Evolutionary conservation across 1,140 invertebrate genomes (phyloP), one percentile per base, ranked within the genome.

Genomic region (Drosophila arizonae): DNA sequence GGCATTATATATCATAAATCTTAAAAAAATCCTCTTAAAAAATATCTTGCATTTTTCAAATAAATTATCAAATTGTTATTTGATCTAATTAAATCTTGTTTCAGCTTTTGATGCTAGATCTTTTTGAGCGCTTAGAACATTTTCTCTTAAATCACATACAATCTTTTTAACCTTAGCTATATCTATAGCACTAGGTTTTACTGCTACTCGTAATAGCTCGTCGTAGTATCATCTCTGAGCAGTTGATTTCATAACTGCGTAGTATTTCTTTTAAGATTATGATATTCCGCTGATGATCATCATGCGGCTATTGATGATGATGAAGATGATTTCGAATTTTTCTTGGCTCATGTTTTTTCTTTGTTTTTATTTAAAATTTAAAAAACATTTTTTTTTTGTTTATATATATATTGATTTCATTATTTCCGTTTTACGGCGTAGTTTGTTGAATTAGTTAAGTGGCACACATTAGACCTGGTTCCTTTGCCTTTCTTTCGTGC

Each of bases 391-490:
- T n/a, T n/a, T 30, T 51, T 58, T 46, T 51, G 46, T 56, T 45
- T 45, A 15, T 21, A 46, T 46, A 21, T 58, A 68, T 85, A 85
- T 85, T 81, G 81, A 85, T 85, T 85, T 85, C 67, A 85, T 64
- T 52, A 39, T 52, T 67, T 74, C 79, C 55, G 62, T 60, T 50
- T 66, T 57, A 45, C 82, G 78, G 70, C 81, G 82, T 79, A 86
- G 81, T 79, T 88, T 86, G 82, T 86, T 86, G 82, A 82, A 79
- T 86, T 87, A 87, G 82, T 79, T 86, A 86, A 87, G 82, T 86
- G 82, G 67, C 36, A 17, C 71, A 70, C 76, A 76, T 87, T 71
- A 82, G 81, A 76, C 58, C 26, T 21, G 41, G 10, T 57, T 66
- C 28, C 17, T 36, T 66, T 43, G 17, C 26, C 61, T 76, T 66